Base-by-base conservation (phyloP, 2,888 invertebrate species). In the Phoenoteleia sp. region DNA sequence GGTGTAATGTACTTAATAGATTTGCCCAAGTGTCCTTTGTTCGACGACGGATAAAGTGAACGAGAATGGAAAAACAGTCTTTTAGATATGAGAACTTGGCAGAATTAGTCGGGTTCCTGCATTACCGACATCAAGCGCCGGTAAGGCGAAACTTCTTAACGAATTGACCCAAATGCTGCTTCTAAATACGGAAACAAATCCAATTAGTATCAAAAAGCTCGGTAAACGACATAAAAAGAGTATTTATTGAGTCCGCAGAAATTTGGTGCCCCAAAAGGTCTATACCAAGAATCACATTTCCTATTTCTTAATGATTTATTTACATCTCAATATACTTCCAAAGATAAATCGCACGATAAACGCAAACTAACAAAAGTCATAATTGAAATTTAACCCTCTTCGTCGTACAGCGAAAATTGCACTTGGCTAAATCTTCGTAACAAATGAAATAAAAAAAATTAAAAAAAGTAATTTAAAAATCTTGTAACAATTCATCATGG, bases 361-460 rank as follows among this genome's bases (percentile, higher is more conserved):
- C 5, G 15, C 25, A 39, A 60, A 64, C 47, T 13, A 39, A 67
- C 9, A 25, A 67, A 49, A 42, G 42, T 15, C 47, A 45, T 42
- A 25, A 66, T 81, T 21, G 54, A 67, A 58, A 47, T 58, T 56
- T 33, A 80, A 39, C 42, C 27, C 39, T 69, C 45, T 60, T 74
- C 39, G 72, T 81, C 67, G 67, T 75, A 81, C 81, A 75, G 54
- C 75, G 19, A 69, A 75, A 81, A 81, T 81, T 81, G 81, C 81
- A 81, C 81, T 75, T 75, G 52, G 62, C 67, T 75, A 75, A 25
- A 75, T 23, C 33, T 52, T 42, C 15, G n/a, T 75, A 33, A 5
- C 74, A 74, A 60, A 47, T 64, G 15, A 56, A 71, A 56, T 11
- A n/a, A 60, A n/a, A 39, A 64, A 54, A 56, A 36, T n/a, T n/a